Evolutionary conservation across 2,797 vertebrate species (phyloP).

Genomic region (Poecilia wingei): DNA sequence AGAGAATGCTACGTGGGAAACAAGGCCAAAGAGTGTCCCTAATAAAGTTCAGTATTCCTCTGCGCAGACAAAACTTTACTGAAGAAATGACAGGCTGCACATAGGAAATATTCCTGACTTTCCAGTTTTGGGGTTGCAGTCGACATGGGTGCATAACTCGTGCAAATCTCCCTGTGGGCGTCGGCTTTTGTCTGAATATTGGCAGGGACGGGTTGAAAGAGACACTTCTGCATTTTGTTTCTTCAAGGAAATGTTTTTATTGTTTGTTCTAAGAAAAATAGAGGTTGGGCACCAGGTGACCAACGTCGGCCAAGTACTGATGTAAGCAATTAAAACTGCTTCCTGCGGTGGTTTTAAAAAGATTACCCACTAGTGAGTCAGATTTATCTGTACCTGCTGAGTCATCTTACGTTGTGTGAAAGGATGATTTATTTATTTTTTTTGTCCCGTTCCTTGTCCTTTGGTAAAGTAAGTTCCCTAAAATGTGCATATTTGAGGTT

Average conservation of each 20-base stretch:
- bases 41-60: background rate
- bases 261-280: background rate
- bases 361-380: background rate
- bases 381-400: background rate
- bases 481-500: background rate
- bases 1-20: background rate
- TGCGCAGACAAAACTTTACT: background rate
- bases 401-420: background rate
- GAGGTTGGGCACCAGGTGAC: background rate
- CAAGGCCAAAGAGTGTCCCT: background rate
- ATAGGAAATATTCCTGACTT: background rate
- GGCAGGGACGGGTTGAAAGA: background rate
- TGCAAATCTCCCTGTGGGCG: background rate
- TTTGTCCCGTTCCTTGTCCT: background rate
- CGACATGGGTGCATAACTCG: background rate
- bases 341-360: background rate
- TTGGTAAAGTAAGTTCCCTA: background rate
- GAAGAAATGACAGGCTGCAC: background rate
- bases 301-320: background rate
- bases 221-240: background rate
- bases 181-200: background rate
- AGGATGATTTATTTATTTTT: background rate
- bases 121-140: background rate
- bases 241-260: background rate
- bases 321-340: background rate